phyloP scores from a whole-genome alignment of 2,888 invertebrate species.

The Sarcophaga caerulescens region DNA sequence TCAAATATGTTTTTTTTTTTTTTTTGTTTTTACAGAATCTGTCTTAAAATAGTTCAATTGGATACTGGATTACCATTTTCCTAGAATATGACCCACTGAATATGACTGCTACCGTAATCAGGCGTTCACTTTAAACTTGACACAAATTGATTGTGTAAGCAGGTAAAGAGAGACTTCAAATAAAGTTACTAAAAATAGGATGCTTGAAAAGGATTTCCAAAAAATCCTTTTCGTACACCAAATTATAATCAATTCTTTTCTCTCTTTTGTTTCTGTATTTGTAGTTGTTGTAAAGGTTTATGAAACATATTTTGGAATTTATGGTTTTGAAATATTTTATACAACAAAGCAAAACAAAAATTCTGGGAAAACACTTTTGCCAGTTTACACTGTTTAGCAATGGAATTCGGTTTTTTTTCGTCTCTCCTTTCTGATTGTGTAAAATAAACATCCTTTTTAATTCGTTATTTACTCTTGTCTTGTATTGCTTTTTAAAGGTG shows the following conservation, averaged over 20 bases:
- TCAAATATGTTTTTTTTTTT: too few species aligned
- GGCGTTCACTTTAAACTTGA: too few species aligned
- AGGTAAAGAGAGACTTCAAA: neutral
- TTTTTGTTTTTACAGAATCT: too few species aligned
- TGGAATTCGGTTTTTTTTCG: too few species aligned
- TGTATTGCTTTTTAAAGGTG: neutral
- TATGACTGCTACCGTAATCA: too few species aligned
- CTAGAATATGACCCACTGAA: too few species aligned
- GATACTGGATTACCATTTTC: too few species aligned
- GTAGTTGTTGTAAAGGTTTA: neutral
- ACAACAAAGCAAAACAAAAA: neutral
- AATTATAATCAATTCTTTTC: too few species aligned
- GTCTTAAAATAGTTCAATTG: too few species aligned
- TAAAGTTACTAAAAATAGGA: too few species aligned
- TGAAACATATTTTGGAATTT: slow-evolving; percentile 9
- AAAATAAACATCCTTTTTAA: slow-evolving; percentile 21
- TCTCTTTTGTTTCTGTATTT: neutral
- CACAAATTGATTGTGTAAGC: neutral
- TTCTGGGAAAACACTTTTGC: neutral
- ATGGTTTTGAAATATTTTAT: slow-evolving; percentile 27
- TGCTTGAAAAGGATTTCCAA: too few species aligned
- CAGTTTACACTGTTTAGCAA: neutral
- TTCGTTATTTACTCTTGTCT: slow-evolving; percentile 17
- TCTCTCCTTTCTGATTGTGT: neutral
- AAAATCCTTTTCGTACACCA: too few species aligned